Percentiles rank a stretch among this genome's conserved stretches.
phyloP scores from a whole-genome alignment of 2,888 invertebrate species.

The Drosophila emarginata region DNA sequence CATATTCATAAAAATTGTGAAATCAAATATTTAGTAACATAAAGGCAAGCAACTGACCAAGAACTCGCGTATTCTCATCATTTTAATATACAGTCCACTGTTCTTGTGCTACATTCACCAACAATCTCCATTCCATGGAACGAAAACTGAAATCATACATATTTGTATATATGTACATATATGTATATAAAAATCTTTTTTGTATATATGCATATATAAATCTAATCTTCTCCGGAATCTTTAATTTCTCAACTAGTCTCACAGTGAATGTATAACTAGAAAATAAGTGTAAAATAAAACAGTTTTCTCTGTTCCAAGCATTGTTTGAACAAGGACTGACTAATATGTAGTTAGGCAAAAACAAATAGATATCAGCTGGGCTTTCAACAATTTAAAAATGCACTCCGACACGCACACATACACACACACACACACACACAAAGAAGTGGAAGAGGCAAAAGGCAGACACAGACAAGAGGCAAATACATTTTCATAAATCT shows the following conservation, averaged over 20 bases:
- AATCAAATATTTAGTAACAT: too few relatives aligned
- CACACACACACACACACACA: neutral
- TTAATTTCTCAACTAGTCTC: neutral
- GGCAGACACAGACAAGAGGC: neutral
- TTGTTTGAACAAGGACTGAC: conserved; percentile 27
- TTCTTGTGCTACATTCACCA: too few relatives aligned
- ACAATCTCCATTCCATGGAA: too few relatives aligned
- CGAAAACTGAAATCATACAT: too few relatives aligned
- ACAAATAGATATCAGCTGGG: conserved; percentile 30
- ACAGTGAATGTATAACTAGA: neutral
- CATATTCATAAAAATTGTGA: too few relatives aligned
- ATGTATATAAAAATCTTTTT: too few relatives aligned
- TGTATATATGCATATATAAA: too few relatives aligned
- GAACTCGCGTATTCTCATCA: too few relatives aligned
- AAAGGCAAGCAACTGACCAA: too few relatives aligned
- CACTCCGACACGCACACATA: conserved; percentile 9
- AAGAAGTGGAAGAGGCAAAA: conserved; percentile 12
- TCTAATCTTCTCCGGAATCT: neutral
- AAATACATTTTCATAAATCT: conserved; percentile 74
- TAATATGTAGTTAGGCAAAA: conserved; percentile 37
- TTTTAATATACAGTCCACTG: too few relatives aligned
- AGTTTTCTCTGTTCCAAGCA: neutral
- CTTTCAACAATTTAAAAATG: conserved; percentile 42
- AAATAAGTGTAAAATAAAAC: neutral
- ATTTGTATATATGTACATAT: too few relatives aligned